Conservation (phyloP, 2,113 vertebrate species). For the Carassius carassius region DNA sequence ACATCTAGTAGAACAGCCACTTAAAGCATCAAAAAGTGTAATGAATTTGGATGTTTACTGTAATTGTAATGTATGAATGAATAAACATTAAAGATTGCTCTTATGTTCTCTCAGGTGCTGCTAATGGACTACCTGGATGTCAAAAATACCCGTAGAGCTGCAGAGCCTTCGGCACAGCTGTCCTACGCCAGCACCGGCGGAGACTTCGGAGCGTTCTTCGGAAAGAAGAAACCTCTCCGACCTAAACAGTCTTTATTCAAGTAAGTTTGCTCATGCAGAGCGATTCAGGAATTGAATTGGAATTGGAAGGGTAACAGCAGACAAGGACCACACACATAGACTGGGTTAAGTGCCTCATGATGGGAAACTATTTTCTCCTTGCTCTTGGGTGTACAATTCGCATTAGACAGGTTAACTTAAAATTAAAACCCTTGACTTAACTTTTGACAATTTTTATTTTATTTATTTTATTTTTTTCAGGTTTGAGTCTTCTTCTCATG, state of each 20-base stretch:
- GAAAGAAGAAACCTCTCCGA: constrained; percentile 93
- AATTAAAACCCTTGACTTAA: not conserved
- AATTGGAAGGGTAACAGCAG: not conserved
- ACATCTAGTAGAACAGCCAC: constrained; percentile 6
- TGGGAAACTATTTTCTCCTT: not conserved
- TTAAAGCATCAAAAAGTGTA: not conserved
- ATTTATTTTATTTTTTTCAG: constrained; percentile 62
- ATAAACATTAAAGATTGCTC: constrained; percentile 9
- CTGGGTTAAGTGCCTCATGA: not conserved
- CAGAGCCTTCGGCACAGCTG: constrained; percentile 89
- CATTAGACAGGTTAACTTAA: not conserved
- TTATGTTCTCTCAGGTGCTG: constrained; percentile 78
- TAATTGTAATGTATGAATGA: not conserved
- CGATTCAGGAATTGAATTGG: not conserved
- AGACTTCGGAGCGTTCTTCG: constrained; percentile 95
- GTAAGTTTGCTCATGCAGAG: constrained; percentile 71
- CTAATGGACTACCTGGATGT: constrained; percentile 97
- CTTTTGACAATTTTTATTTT: too few species aligned
- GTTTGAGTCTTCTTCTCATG: constrained; percentile 97
- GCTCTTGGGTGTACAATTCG: not conserved
- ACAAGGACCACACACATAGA: not conserved
- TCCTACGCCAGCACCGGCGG: constrained; percentile 93
- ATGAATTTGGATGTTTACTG: not conserved
- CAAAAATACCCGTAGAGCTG: constrained; percentile 92
- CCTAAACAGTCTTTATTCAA: constrained; percentile 95